These are phyloP conservation scores for Sebastes miniatus DNA, from an alignment of 2,797 vertebrate genomes.

Conservation along the genomic window DNA sequence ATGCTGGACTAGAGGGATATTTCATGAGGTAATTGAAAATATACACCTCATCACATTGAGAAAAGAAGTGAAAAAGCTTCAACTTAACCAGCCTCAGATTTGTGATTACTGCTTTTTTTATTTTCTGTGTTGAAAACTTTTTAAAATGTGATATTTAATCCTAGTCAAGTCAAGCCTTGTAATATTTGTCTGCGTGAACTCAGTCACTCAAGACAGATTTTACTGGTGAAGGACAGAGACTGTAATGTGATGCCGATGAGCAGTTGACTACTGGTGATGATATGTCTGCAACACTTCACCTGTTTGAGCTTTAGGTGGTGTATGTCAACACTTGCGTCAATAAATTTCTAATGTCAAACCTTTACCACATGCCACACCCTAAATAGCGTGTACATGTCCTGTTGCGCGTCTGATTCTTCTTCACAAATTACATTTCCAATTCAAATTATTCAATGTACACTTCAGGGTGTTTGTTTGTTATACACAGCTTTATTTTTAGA, in stretches of 20 bases:
- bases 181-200: conserved; percentile 14
- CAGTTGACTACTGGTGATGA: conserved; percentile 44
- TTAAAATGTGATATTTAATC: conserved; percentile 38
- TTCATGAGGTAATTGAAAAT: conserved; percentile 49
- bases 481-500: conserved; percentile 1
- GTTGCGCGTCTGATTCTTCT: conserved; percentile 22
- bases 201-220: conserved; percentile 16
- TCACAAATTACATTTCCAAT: conserved; percentile 22
- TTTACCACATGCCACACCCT: conserved; percentile 42
- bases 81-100: background rate
- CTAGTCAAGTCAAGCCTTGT: background rate
- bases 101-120: background rate
- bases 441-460: conserved; percentile 18
- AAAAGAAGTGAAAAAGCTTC: background rate
- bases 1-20: conserved; percentile 40
- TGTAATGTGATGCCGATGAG: conserved; percentile 39
- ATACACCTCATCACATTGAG: conserved; percentile 6
- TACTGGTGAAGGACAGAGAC: conserved; percentile 11
- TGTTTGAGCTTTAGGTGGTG: conserved; percentile 44
- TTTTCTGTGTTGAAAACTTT: background rate
- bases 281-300: conserved; percentile 59
- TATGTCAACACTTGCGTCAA: conserved; percentile 55
- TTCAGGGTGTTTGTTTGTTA: background rate
- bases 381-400: conserved; percentile 13
- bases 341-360: conserved; percentile 58